A percentile compares a stretch with the other conserved stretches of the same genome.
These are phyloP conservation scores for Lasiurus cinereus DNA, from an alignment of 2,113 vertebrate genomes.

Conservation along the genomic window DNA sequence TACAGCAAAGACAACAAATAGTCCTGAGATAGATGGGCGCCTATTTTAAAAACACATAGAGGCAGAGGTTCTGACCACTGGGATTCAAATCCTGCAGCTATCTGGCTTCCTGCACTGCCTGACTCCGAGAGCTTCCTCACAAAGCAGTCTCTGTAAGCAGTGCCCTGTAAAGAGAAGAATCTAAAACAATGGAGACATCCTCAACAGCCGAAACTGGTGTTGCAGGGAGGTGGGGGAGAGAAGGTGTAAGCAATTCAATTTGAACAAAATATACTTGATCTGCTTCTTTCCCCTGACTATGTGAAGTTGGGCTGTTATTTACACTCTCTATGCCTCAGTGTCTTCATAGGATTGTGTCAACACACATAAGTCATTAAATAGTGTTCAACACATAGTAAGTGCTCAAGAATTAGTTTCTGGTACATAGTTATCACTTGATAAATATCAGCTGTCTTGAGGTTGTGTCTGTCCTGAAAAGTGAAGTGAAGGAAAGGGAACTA, in stretches of 20 bases:
- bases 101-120: neutral
- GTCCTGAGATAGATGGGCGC: neutral
- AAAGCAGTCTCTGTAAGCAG: rapidly evolving
- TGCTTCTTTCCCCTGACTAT: neutral
- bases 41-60: neutral
- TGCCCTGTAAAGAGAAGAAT: neutral
- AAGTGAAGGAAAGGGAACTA: neutral
- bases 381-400: neutral
- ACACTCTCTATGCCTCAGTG: neutral
- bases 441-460: neutral
- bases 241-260: neutral
- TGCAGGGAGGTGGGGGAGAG: neutral
- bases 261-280: neutral
- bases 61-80: neutral
- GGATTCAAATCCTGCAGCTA: neutral
- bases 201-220: neutral
- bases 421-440: neutral
- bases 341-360: neutral
- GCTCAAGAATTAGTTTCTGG: neutral
- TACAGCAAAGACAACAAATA: neutral
- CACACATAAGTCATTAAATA: neutral
- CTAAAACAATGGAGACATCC: neutral
- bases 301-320: neutral
- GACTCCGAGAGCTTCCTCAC: neutral
- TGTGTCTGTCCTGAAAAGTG: neutral